Evolutionary conservation across 2,888 invertebrate species (phyloP), one percentile per base, ranked within the genome.

Genomic region (Pseudeuparius sepicola): DNA sequence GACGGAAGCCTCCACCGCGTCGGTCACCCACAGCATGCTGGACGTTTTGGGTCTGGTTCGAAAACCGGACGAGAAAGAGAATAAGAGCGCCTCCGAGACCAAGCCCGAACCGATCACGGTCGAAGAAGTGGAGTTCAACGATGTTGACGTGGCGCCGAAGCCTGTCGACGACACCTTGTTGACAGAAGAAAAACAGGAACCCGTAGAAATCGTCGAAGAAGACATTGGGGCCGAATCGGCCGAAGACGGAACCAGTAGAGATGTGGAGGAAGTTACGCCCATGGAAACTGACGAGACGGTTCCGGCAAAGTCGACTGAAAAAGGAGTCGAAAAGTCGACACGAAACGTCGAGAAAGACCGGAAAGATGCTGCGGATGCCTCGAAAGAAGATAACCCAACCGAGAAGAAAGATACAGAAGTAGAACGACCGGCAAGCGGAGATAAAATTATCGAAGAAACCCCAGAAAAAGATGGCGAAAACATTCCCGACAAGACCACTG

Each of bases 1-100:
- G 37, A 73, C 74, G 39, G 68, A 70, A 9, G 79, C 78, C 1
- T 71, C 71, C 42, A 66, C 67, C 14, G 77, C 79, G 51, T 72
- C 70, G 0, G 68, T 72, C 5, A 68, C 69, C 26, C 64, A 63
- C 36, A 66, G 69, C 50, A 71, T 73, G 71, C 54, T 73, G 34
- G 72, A 73, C 49, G 68, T 72, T 48, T 52, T 73, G 26, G 73
- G 73, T 3, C 54, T 73, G 35, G 67, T 73, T 4, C 59, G 72
- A 27, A 67, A 67, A 32, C 65, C 70, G 25, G 69, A 66, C 11
- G 70, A 67, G 43, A 44, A 46, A 4, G 34, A 36, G 5, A 37
- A 27, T 3, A 38, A 33, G 12, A 10, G 10, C n/a, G 11, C 12
- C 6, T 6, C 24, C 11, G 20, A 31, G 4, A 31, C 13, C 20